Conservation (phyloP, 2,113 vertebrate species). For the Amphiprion percula region DNA sequence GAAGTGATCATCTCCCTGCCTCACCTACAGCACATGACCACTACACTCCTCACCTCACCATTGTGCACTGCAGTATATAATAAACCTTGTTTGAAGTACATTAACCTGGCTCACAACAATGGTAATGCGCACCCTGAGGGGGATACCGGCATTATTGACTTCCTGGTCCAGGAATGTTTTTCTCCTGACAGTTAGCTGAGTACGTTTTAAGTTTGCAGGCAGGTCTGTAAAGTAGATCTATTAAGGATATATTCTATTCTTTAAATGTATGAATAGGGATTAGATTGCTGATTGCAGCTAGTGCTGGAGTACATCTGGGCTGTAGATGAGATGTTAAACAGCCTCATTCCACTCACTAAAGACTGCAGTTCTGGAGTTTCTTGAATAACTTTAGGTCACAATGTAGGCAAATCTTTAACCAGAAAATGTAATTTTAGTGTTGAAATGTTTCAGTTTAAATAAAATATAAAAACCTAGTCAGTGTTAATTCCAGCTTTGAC, state of each 20-base stretch:
- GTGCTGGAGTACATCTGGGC: neutral
- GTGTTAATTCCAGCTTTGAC: neutral
- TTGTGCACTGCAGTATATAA: conserved; percentile 79
- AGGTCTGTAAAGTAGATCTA: conserved; percentile 59
- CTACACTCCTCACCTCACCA: conserved; percentile 67
- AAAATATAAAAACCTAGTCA: neutral
- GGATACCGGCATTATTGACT: conserved; percentile 81
- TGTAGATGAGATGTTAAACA: conserved; percentile 13
- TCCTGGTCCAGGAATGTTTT: conserved; percentile 78
- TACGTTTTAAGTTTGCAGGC: conserved; percentile 72
- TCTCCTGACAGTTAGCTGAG: conserved; percentile 78
- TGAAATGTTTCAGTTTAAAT: neutral
- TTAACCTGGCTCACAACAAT: conserved; percentile 86
- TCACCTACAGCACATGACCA: conserved; percentile 49
- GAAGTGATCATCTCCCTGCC: conserved; percentile 35
- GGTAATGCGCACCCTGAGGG: conserved; percentile 81
- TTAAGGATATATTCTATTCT: conserved; percentile 45
- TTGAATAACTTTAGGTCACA: neutral
- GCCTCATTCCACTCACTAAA: neutral
- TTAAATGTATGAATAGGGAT: conserved; percentile 38
- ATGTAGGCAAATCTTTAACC: neutral
- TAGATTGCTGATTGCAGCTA: conserved; percentile 21
- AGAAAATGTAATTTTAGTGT: neutral
- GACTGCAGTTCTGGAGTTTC: neutral
- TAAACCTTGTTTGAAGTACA: conserved; percentile 85